phyloP scores from a whole-genome alignment of 2,888 invertebrate genomes.

The Arctia plantaginis region DNA sequence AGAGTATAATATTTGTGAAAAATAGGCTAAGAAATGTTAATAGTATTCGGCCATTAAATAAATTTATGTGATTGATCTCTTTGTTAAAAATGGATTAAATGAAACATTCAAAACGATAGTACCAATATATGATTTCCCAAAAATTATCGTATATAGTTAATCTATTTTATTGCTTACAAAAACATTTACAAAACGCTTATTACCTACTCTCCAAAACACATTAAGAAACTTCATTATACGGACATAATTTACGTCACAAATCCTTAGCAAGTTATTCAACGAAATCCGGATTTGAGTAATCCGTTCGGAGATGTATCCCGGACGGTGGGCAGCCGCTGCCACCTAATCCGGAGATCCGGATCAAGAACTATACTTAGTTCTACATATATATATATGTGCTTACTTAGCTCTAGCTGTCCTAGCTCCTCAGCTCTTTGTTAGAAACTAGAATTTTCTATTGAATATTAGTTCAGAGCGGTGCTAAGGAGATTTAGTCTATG shows the following conservation, averaged over 20 bases:
- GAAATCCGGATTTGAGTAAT: slow-evolving; percentile 83
- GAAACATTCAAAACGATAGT: not conserved
- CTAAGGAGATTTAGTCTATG: slow-evolving; percentile 45
- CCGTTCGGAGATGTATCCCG: slow-evolving; percentile 80
- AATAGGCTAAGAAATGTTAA: not conserved
- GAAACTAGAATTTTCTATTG: slow-evolving; percentile 51
- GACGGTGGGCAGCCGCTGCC: slow-evolving; percentile 80
- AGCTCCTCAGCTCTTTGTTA: slow-evolving; percentile 65
- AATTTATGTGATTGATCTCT: not conserved
- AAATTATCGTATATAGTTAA: not conserved
- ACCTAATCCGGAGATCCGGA: slow-evolving; percentile 83
- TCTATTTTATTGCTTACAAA: slow-evolving; percentile 7
- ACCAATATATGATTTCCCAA: not conserved
- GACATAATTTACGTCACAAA: slow-evolving; percentile 53
- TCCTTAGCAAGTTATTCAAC: slow-evolving; percentile 78
- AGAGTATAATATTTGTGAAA: not conserved
- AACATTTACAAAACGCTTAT: slow-evolving; percentile 26
- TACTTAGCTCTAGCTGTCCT: slow-evolving; percentile 53
- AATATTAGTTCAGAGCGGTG: slow-evolving; percentile 43
- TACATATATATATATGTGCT: slow-evolving; percentile 61
- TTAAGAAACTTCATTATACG: slow-evolving; percentile 39
- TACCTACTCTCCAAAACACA: slow-evolving; percentile 23
- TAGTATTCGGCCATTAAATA: not conserved
- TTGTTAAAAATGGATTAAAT: not conserved
- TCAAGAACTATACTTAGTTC: slow-evolving; percentile 70